Evolutionary conservation across 2,888 invertebrate genomes (phyloP), one percentile per base, ranked within the genome.

Genomic region (Ichneumon xanthorius): DNA sequence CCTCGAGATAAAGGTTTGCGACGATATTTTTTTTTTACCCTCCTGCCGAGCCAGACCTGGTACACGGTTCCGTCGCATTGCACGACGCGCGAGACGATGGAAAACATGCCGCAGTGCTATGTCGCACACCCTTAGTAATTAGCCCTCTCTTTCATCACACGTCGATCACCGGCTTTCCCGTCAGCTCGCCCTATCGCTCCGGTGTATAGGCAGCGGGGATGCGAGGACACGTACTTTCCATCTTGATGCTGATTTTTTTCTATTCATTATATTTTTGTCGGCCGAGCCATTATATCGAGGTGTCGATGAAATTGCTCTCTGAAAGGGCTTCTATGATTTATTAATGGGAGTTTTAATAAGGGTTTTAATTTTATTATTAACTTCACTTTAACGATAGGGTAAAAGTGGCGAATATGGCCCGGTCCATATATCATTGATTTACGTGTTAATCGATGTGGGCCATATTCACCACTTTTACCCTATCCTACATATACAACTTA

Each of bases 1-100:
- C 83, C 83, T 83, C 85, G 85, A 82, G 85, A 86, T 86, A 82
- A 82, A 86, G 85, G 82, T 79, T 84, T 67, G 53, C 84, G 73
- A 84, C 75, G 72, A 84, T 78, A 85, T 82, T 82, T 82, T 80
- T 84, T 33, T 79, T 76, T 70, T 58, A 76, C 50, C 22, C 58
- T 78, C 68, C 67, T 68, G 16, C n/a, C 63, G 7, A 70, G 45
- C 70, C 67, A 30, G n/a, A n/a, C 30, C 53, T 67, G 61, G 65
- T 67, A 70, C 77, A 78, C 55, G 61, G 53, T 48, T 63, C 22
- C 68, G 45, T 75, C 30, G 70, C 63, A 61, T 40, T 67, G 45
- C 65, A 19, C 71, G 33, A 72, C 55, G 80, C 55, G 67, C 78
- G 70, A 30, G 76, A 65, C 67, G 76, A 40, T 45, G 72, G 50